Conservation (phyloP, 37 sponge, comb jelly and placozoan genomes). For the Tethya wilhelma region DNA sequence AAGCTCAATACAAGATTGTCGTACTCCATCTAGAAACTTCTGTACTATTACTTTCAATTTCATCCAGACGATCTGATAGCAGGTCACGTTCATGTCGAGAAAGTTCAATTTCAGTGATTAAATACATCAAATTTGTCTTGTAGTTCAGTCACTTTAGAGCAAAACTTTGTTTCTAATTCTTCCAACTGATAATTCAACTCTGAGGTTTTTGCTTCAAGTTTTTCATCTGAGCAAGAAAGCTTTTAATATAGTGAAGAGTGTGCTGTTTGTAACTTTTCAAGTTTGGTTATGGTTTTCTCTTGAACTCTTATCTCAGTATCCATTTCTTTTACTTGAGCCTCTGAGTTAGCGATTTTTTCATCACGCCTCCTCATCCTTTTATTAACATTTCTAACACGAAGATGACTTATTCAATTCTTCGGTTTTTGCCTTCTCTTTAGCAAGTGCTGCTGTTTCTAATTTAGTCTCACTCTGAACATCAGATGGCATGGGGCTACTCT, state of each 20-base stretch:
- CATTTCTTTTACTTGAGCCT: background rate
- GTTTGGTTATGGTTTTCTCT: background rate
- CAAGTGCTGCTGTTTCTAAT: background rate
- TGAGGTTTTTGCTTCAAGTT: background rate
- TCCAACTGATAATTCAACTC: background rate
- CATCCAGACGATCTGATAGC: background rate
- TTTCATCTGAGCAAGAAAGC: no score
- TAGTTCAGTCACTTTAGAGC: background rate
- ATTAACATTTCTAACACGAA: background rate
- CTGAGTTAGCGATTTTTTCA: background rate
- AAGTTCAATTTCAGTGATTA: no score
- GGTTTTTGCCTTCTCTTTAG: background rate
- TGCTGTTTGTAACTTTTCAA: background rate
- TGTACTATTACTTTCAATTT: background rate
- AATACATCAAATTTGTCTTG: no score
- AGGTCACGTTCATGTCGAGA: background rate
- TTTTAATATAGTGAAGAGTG: background rate
- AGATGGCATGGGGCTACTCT: no score
- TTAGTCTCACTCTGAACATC: background rate
- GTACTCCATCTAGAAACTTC: conserved; percentile 7
- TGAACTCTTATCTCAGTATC: background rate
- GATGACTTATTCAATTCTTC: background rate
- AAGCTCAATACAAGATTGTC: conserved; percentile 20
- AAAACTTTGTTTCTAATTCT: background rate
- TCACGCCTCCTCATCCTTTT: background rate